Conservation (phyloP, 2,797 vertebrate species). For the Anguilla anguilla region DNA sequence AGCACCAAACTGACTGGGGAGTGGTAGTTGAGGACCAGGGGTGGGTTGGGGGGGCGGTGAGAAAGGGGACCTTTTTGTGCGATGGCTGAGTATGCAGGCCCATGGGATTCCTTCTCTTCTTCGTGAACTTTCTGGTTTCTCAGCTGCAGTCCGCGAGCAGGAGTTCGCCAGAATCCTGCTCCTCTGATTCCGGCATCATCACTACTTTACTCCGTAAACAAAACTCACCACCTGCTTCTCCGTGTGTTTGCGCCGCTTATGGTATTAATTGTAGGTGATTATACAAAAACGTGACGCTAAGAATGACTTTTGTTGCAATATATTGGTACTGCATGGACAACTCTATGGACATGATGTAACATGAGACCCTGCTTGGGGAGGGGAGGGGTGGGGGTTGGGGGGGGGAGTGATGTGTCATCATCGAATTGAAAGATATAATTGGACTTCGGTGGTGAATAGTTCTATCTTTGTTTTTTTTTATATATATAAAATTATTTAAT, state of each 20-base stretch:
- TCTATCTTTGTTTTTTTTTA: constrained; percentile 56
- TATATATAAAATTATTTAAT: constrained; percentile 72
- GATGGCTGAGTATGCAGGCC: neutral
- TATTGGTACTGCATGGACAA: constrained; percentile 72
- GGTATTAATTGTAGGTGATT: constrained; percentile 41
- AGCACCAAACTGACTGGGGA: constrained; percentile 88
- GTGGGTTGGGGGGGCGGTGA: neutral
- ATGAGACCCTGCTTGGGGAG: constrained; percentile 48
- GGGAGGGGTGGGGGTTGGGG: constrained; percentile 20
- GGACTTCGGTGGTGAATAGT: constrained; percentile 35
- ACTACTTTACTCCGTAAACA: constrained; percentile 44
- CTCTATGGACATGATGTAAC: constrained; percentile 54
- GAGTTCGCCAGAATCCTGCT: constrained; percentile 33
- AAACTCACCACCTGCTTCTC: constrained; percentile 59
- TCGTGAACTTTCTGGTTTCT: constrained; percentile 17
- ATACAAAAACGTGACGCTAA: constrained; percentile 31
- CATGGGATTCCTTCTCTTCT: neutral
- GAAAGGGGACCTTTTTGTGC: neutral
- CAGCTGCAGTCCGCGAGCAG: constrained; percentile 7
- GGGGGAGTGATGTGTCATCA: constrained; percentile 10
- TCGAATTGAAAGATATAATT: constrained; percentile 22
- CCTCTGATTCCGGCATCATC: neutral
- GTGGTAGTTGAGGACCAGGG: constrained; percentile 68
- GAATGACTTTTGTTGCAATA: constrained; percentile 43
- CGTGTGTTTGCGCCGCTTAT: constrained; percentile 59